These are phyloP conservation scores for Genyomyrus donnyi DNA, from an alignment of 2,113 vertebrate species.

Conservation along the genomic window DNA sequence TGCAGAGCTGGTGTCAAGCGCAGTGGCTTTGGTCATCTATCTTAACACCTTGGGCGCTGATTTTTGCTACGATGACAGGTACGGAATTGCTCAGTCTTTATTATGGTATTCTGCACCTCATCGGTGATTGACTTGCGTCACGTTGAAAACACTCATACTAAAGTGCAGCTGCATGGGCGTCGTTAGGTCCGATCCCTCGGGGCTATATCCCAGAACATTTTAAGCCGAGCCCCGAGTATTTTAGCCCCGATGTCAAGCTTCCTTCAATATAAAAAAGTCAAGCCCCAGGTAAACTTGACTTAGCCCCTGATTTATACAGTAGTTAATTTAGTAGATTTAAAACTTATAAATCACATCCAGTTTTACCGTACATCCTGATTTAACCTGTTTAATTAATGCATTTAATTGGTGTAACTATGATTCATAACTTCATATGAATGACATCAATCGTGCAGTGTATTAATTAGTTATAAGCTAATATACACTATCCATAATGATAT, in stretches of 20 bases:
- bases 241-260: no score
- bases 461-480: background rate
- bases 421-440: background rate
- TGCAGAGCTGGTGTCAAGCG: slow-evolving; percentile 85
- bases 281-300: no score
- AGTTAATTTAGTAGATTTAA: background rate
- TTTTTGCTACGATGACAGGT: slow-evolving; percentile 99
- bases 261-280: no score
- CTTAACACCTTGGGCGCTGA: slow-evolving; percentile 89
- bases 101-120: background rate
- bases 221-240: no score
- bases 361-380: background rate
- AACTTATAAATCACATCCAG: background rate
- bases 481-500: background rate
- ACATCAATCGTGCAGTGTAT: background rate
- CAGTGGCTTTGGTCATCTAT: slow-evolving; percentile 88
- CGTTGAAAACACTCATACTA: background rate
- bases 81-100: slow-evolving; percentile 32
- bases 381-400: background rate
- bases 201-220: no score
- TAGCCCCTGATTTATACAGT: no score
- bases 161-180: background rate
- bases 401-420: background rate
- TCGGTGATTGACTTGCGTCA: background rate
- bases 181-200: no score